Base-by-base conservation (phyloP, 1,140 invertebrate species). In the Philaenus spumarius region DNA sequence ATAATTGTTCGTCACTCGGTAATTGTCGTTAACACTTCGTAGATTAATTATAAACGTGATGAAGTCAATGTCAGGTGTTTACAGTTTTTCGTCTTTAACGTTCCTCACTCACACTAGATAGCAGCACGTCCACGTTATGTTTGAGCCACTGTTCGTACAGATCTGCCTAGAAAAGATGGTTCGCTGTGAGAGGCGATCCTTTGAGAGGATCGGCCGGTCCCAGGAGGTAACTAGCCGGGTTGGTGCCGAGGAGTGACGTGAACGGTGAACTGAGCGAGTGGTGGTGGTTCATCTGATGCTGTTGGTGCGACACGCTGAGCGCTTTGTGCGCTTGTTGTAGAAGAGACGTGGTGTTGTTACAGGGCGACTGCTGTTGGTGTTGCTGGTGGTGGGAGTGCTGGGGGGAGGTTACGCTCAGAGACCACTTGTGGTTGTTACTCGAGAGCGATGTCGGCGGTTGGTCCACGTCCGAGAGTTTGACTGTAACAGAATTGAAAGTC, bases 331-430 rank as follows among this genome's bases (percentile, higher is more conserved):
- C 59, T 39, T 40, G 48, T 47, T 55, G 26, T 46, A 55, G 26
- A 14, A 34, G 14, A n/a, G 42, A 35, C 45, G 17, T 40, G 40
- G 47, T 59, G 53, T 59, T 20, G 40, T 46, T 53, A 17, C 42
- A 19, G 11, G 42, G 51, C 14, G 37, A 42, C 34, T 39, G 42
- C 14, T 45, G 45, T 47, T 58, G 54, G 52, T 67, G 60, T 34
- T 66, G 64, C 20, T 64, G 55, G 11, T 63, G 62, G 47, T 63
- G 60, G 30, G 58, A 57, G 15, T 51, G 46, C 22, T 58, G 56
- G 7, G 45, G 56, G 6, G 56, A 51, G 14, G 48, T 26, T 19
- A 51, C 24, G 15, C 15, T 51, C 1, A 58, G 56, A 14, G 56
- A 46, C 56, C 56, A 58, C 19, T 58, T 58, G 26, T 30, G 26